Percentiles rank a stretch among this genome's conserved stretches.
Conservation (phyloP, 2,113 vertebrate species). For the Semnornis frantzii region DNA sequence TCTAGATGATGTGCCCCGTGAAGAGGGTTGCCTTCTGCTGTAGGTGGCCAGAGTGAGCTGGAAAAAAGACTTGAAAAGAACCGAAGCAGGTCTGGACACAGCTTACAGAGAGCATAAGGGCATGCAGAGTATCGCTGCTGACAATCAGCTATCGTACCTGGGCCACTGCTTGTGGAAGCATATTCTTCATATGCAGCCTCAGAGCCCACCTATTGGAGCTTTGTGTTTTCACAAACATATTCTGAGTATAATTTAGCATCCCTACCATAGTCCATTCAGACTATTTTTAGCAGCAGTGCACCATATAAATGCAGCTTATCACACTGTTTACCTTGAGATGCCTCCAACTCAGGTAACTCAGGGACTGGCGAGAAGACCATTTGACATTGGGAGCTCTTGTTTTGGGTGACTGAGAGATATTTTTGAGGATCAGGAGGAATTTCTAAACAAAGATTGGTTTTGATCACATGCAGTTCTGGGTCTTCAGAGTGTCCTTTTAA, state of each 20-base stretch:
- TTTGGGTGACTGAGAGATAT: not conserved
- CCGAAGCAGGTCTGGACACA: not conserved
- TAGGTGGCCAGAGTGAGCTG: not conserved
- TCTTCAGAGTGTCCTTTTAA: constrained; percentile 23
- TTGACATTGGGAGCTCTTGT: not conserved
- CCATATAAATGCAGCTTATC: not conserved
- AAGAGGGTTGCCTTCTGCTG: not conserved
- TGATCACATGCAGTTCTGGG: not conserved
- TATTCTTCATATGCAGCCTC: not conserved
- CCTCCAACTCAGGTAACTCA: not conserved
- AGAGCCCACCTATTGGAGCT: not conserved
- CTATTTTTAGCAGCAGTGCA: not conserved
- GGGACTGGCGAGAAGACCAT: not conserved
- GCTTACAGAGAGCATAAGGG: not conserved
- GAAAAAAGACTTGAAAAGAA: not conserved
- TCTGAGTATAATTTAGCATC: not conserved
- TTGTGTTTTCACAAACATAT: not conserved
- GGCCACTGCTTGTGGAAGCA: not conserved
- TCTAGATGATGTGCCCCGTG: not conserved
- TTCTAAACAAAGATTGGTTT: constrained; percentile 8
- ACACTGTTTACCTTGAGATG: not conserved
- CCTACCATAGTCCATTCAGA: not conserved
- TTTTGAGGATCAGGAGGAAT: constrained; percentile 39
- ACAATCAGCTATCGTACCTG: not conserved
- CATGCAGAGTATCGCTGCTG: not conserved